phyloP scores from a whole-genome alignment of 1,140 invertebrate genomes.

The Laodelphax striatellus region DNA sequence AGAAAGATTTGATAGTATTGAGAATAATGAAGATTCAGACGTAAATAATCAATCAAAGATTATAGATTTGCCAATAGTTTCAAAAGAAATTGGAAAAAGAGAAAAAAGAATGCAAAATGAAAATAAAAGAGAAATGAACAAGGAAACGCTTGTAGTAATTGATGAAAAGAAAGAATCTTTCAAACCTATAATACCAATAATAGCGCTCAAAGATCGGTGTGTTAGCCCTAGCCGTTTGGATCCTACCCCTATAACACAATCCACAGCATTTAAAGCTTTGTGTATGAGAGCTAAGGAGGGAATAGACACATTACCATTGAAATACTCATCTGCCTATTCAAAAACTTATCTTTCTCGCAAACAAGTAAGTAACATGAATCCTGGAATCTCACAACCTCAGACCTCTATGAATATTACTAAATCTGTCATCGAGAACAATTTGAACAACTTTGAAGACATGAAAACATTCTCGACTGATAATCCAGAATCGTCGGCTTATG shows the following conservation, averaged over 20 bases:
- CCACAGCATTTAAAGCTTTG: slow-evolving; percentile 20
- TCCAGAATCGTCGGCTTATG: too few relatives aligned
- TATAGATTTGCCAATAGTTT: neutral
- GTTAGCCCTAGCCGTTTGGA: slow-evolving; percentile 16
- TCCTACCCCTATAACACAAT: slow-evolving; percentile 15
- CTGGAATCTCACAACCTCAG: too few relatives aligned
- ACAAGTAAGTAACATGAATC: too few relatives aligned
- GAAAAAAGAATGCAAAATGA: neutral
- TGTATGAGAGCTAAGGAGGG: neutral
- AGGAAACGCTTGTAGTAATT: neutral
- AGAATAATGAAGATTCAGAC: neutral
- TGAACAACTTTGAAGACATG: too few relatives aligned
- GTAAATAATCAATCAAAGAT: neutral
- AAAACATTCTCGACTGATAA: too few relatives aligned
- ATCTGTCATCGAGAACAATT: too few relatives aligned
- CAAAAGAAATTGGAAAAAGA: neutral
- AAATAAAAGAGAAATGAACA: neutral
- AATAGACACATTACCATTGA: slow-evolving; percentile 9
- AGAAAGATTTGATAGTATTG: neutral
- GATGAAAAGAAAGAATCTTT: neutral
- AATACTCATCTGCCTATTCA: neutral
- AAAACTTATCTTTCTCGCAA: neutral
- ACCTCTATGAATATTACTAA: too few relatives aligned
- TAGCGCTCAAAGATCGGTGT: slow-evolving; percentile 19
- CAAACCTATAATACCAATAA: slow-evolving; percentile 17